These are phyloP conservation scores for Zaprionus taronus DNA, from an alignment of 1,140 invertebrate genomes.

Conservation along the genomic window DNA sequence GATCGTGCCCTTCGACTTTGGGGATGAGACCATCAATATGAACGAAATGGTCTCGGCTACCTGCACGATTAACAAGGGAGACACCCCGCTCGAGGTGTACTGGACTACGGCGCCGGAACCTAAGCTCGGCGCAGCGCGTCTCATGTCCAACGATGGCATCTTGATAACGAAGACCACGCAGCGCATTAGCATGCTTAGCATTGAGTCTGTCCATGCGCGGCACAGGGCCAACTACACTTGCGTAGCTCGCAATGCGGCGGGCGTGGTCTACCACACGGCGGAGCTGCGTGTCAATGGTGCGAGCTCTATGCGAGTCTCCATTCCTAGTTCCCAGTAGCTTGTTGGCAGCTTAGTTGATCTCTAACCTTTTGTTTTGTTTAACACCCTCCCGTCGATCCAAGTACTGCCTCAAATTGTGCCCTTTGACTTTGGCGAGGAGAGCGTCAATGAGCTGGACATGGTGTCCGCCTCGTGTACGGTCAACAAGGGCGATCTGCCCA, in stretches of 20 bases:
- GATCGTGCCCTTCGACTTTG: slow-evolving; percentile 89
- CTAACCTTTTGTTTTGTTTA: slow-evolving; percentile 36
- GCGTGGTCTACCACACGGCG: slow-evolving; percentile 89
- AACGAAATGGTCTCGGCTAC: slow-evolving; percentile 89
- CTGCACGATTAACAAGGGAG: slow-evolving; percentile 94
- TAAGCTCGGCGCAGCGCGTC: slow-evolving; percentile 63
- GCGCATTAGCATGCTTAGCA: slow-evolving; percentile 88
- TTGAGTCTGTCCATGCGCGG: slow-evolving; percentile 87
- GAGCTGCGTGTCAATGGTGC: slow-evolving; percentile 89
- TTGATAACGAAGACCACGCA: slow-evolving; percentile 87
- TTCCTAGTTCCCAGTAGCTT: slow-evolving; percentile 6
- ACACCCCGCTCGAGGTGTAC: slow-evolving; percentile 91
- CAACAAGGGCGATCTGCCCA: slow-evolving; percentile 92
- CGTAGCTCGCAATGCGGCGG: slow-evolving; percentile 90
- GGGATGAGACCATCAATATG: slow-evolving; percentile 89
- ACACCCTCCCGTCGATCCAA: slow-evolving; percentile 62
- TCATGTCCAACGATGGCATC: slow-evolving; percentile 84
- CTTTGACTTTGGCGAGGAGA: slow-evolving; percentile 89
- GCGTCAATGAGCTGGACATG: slow-evolving; percentile 89
- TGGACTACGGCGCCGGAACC: slow-evolving; percentile 86
- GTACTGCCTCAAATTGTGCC: slow-evolving; percentile 89
- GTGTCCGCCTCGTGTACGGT: slow-evolving; percentile 91
- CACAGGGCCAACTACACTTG: slow-evolving; percentile 91
- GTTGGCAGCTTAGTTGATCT: slow-evolving; percentile 19
- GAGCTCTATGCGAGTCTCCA: slow-evolving; percentile 13